Evolutionary conservation across 1,140 invertebrate genomes (phyloP), one percentile per base, ranked within the genome.

Genomic region (Caerostris darwini): DNA sequence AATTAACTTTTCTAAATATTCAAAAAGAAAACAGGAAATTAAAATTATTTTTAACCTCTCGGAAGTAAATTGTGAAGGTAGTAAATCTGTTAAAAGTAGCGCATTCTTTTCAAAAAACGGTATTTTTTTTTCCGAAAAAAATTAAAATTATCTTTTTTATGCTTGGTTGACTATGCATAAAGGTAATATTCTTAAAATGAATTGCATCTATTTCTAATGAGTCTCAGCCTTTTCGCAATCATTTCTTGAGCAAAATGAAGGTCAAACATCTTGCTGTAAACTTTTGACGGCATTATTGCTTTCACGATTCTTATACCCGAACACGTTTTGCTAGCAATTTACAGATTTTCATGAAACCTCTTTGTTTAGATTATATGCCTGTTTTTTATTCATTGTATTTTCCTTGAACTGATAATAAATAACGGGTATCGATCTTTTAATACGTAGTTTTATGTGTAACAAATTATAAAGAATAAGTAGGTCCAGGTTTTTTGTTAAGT

Each of bases 201-300:
- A 77, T 77, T 77, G 53, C 53, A 77, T 77, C 71, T 77, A 50
- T 71, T 77, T 77, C 71, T 77, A 77, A 77, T 77, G 71, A 77
- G 71, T 77, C 71, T 12, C 34, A 50, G 10, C 5, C 71, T 12
- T 34, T 77, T 77, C 71, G 71, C 50, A 77, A 77, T 34, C 71
- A 19, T 71, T 71, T 71, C 19, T 71, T 10, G 8, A 34, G 8
- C 19, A 19, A 77, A 77, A 77, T 77, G 34, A 77, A 77, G 71
- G 71, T 77, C 71, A 77, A 77, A 53, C 34, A 77, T 53, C 10
- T 50, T 50, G 71, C 10, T 77, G 5, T 77, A 12, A 77, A 77
- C 71, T 34, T 77, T 77, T 14, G 50, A 77, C 34, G 34, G 34
- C 71, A 12, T 77, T 14, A 77, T 77, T 77, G 71, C 50, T 53